Conservation (phyloP, 2,113 vertebrate species). For the Stegostoma tigrinum region DNA sequence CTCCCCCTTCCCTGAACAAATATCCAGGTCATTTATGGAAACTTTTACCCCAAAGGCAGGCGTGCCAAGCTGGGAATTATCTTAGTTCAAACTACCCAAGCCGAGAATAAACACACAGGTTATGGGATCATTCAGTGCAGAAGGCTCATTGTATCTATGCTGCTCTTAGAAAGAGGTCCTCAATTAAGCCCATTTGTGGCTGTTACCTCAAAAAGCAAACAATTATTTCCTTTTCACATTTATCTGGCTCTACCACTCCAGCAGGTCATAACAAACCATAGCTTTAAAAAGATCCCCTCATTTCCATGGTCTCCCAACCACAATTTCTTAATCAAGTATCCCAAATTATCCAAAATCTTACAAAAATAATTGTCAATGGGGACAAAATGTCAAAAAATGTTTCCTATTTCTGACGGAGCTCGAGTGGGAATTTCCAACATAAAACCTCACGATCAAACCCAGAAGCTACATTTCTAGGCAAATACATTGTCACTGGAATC, state of each 20-base stretch:
- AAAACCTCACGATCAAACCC: background rate
- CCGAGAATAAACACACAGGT: no score
- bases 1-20: no score
- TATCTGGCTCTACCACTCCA: background rate
- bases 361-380: background rate
- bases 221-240: background rate
- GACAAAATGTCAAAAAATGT: no score
- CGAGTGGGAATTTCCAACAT: background rate
- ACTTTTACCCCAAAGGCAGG: no score
- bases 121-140: background rate
- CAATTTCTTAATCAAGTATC: background rate
- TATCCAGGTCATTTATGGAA: no score
- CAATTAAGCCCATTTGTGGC: background rate
- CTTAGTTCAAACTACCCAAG: no score
- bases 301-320: background rate
- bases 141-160: background rate
- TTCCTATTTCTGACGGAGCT: background rate
- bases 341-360: background rate
- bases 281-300: background rate
- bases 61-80: no score
- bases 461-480: background rate
- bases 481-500: background rate
- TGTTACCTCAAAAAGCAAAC: background rate
- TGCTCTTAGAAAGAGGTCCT: background rate
- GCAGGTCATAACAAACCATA: no score